Percentiles rank a stretch among this genome's conserved stretches.
phyloP scores from a whole-genome alignment of 2,888 invertebrate genomes.

The Ectemnius lituratus region DNA sequence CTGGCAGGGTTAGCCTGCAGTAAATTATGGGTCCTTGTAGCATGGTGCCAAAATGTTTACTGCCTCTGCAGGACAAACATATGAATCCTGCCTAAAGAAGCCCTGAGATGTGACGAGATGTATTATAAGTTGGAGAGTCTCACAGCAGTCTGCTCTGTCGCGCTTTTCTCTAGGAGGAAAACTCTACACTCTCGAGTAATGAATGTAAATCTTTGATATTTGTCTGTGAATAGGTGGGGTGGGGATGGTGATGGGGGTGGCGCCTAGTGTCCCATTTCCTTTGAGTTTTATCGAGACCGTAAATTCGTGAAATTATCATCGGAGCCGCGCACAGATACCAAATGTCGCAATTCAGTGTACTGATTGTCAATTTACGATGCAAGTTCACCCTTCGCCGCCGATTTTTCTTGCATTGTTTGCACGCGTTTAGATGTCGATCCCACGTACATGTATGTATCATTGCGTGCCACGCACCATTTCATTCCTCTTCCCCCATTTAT shows the following conservation, averaged over 20 bases:
- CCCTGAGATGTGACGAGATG: too few relatives aligned
- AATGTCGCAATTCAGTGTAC: too few relatives aligned
- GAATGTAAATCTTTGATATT: too few relatives aligned
- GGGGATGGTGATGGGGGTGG: too few relatives aligned
- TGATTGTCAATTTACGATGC: slow-evolving; percentile 11
- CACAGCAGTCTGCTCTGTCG: too few relatives aligned
- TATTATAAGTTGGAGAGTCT: too few relatives aligned
- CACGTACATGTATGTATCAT: slow-evolving; percentile 33
- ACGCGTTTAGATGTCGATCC: neutral
- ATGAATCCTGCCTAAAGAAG: slow-evolving; percentile 8
- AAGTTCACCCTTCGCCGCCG: slow-evolving; percentile 14
- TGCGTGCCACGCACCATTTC: neutral
- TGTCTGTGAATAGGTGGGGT: too few relatives aligned
- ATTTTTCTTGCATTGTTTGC: slow-evolving; percentile 31
- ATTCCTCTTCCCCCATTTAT: neutral
- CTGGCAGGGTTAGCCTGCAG: slow-evolving; percentile 25
- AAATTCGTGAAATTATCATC: slow-evolving; percentile 54
- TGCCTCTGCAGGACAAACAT: slow-evolving; percentile 51
- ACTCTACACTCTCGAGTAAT: too few relatives aligned
- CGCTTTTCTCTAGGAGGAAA: too few relatives aligned
- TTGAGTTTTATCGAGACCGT: slow-evolving; percentile 13
- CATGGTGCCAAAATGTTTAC: slow-evolving; percentile 74
- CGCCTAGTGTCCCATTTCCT: too few relatives aligned
- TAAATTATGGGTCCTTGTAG: slow-evolving; percentile 70
- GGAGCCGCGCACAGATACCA: slow-evolving; percentile 27